Evolutionary conservation across 2,113 vertebrate genomes (phyloP).

Genomic region (Labeo rohita): DNA sequence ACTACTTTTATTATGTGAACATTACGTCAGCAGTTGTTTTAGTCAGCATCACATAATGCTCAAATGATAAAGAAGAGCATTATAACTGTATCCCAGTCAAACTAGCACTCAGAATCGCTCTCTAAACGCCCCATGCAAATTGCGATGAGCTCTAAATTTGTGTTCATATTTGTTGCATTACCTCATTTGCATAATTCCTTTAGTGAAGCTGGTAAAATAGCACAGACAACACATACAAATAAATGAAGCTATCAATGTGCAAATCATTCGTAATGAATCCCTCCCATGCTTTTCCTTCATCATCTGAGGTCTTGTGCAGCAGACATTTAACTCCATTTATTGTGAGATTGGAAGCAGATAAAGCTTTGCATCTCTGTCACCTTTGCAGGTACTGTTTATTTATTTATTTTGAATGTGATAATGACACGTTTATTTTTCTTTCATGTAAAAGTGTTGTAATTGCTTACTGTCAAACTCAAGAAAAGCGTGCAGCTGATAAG

Average conservation of each 20-base stretch:
- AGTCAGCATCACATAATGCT: background rate
- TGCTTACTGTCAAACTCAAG: background rate
- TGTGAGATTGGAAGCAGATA: background rate
- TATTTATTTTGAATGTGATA: background rate
- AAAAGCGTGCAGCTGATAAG: background rate
- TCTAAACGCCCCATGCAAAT: background rate
- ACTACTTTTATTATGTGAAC: background rate
- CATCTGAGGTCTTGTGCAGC: background rate
- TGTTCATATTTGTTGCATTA: background rate
- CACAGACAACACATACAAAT: background rate
- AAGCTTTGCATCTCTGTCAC: background rate
- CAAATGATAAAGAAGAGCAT: background rate
- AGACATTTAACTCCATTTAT: background rate
- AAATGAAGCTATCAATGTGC: background rate
- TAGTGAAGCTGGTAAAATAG: background rate
- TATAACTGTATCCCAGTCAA: background rate
- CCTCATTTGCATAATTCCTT: background rate
- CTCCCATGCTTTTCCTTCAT: background rate
- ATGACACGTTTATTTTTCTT: background rate
- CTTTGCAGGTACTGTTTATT: background rate
- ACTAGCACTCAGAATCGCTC: background rate
- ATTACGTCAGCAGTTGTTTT: background rate
- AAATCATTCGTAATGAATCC: constrained; percentile 1
- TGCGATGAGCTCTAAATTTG: background rate
- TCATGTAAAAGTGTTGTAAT: background rate